Conservation (phyloP, 2,797 vertebrate genomes). For the Leptodactylus fallax region DNA sequence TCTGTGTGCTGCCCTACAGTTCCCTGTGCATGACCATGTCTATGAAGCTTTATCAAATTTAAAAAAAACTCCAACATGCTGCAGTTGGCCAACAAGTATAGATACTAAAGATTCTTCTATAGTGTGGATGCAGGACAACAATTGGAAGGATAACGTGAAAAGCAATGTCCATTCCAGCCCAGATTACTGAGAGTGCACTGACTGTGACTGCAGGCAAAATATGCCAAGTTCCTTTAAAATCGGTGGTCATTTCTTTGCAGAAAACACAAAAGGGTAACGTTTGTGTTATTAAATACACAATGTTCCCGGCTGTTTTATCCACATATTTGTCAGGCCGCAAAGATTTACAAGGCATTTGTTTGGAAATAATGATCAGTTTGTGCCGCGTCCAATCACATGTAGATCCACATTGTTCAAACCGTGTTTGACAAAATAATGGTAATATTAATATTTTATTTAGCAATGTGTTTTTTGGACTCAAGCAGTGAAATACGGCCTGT, state of each 20-base stretch:
- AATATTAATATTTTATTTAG: constrained; percentile 53
- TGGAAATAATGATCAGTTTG: constrained; percentile 36
- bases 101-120: too few relatives aligned
- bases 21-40: too few relatives aligned
- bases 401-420: background rate
- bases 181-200: background rate
- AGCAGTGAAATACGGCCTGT: constrained; percentile 37
- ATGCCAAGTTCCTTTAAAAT: constrained; percentile 11
- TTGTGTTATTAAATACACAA: constrained; percentile 24
- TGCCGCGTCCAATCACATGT: constrained; percentile 9
- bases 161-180: background rate
- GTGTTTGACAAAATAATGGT: constrained; percentile 48
- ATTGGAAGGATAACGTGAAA: too few relatives aligned
- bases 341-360: constrained; percentile 29
- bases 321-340: constrained; percentile 18
- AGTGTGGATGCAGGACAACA: too few relatives aligned
- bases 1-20: too few relatives aligned
- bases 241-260: constrained; percentile 22
- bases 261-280: constrained; percentile 16
- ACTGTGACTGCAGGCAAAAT: background rate
- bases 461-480: background rate
- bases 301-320: constrained; percentile 10
- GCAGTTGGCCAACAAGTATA: too few relatives aligned
- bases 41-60: too few relatives aligned
- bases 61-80: too few relatives aligned